Base-by-base conservation (phyloP, 2,797 vertebrate genomes). In the Alauda arvensis region DNA sequence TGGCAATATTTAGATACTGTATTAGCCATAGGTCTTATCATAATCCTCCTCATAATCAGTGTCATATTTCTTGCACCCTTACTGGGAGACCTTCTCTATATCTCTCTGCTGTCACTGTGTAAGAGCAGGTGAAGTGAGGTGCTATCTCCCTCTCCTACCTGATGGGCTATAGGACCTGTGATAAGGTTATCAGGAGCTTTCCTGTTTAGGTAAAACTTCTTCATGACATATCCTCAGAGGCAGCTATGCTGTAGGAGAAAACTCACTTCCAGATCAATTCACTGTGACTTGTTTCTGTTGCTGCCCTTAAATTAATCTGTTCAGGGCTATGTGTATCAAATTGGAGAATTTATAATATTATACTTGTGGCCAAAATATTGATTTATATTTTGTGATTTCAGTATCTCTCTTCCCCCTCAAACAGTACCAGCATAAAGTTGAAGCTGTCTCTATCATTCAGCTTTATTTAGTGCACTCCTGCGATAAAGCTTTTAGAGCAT, bases 381-480 rank as follows among this genome's bases (percentile, higher is more conserved):
- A 81, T 74, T 77, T 65, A 8, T 42, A 4, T 26, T 89, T 83
- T 83, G 48, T 87, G 40, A 60, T 68, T 94, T 92, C 29, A 62
- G 16, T n/a, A 9, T 74, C 65, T 70, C 55, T 34, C 45, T 57
- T 42, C 74, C 62, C 40, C 14, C 23, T 66, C 66, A 79, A 49
- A 25, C 23, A 67, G 51, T 34, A 42, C 74, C 43, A 21, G 33
- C 23, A 29, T 62, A 61, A 84, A 63, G 31, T 15, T 74, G 80
- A 68, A 88, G 26, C 49, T 74, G 25, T 62, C 37, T 81, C 49
- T 65, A 43, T 79, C n/a, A 20, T 86, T 92, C 67, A 86, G 79
- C 49, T 89, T 91, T 86, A 31, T 81, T 86, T 82, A 74, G 91
- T 51, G 48, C 12, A 17, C 76, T 93, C 77, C 60, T 84, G 63